Evolutionary conservation across 2,113 vertebrate genomes (phyloP).

Genomic region (Oplegnathus fasciatus): DNA sequence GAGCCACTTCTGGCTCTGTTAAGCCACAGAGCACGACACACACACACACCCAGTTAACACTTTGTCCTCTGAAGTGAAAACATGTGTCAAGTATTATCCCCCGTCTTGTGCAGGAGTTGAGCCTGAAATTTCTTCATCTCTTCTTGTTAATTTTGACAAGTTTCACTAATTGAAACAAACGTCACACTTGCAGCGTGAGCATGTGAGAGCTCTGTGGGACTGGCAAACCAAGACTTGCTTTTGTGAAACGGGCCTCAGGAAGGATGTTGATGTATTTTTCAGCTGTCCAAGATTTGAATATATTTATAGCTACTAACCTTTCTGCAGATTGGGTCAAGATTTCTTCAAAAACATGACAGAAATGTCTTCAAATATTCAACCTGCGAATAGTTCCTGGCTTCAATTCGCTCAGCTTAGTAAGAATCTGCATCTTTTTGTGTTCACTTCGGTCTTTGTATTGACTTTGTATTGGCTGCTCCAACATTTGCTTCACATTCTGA

Average conservation of each 20-base stretch:
- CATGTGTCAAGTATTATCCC: neutral
- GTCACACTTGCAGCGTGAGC: neutral
- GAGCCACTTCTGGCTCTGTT: slow-evolving; percentile 25
- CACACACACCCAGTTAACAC: slow-evolving; percentile 26
- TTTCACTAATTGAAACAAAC: neutral
- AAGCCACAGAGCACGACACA: neutral
- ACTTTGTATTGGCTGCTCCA: no score
- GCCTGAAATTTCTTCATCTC: neutral
- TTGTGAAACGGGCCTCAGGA: neutral
- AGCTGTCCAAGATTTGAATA: no score
- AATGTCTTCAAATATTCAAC: no score
- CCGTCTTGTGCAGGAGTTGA: neutral
- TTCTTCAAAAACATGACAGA: no score
- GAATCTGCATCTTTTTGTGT: no score
- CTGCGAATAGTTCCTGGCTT: no score
- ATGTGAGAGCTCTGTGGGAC: neutral
- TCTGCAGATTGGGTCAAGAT: no score
- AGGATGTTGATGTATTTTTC: no score
- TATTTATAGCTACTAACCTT: no score
- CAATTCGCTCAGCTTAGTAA: no score
- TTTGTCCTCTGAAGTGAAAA: slow-evolving; percentile 9
- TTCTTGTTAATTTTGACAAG: neutral
- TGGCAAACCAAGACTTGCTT: neutral
- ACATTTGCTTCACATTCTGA: no score
- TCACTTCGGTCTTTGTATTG: no score